These are phyloP conservation scores for Corydoras maculifer DNA, from an alignment of 2,113 vertebrate species.

Conservation along the genomic window DNA sequence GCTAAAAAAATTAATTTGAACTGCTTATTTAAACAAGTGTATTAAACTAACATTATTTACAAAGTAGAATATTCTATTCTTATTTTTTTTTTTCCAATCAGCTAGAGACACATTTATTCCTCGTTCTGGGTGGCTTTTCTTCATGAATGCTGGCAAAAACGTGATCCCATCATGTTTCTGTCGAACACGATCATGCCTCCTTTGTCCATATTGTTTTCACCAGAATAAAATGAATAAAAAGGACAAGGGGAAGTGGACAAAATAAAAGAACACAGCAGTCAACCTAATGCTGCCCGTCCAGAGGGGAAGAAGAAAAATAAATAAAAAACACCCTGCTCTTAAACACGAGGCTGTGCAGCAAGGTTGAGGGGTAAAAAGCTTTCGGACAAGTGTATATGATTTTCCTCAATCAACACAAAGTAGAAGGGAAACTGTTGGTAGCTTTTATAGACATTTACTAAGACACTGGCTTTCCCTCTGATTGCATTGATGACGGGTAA, in stretches of 20 bases:
- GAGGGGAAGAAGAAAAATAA: background rate
- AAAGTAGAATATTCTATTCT: background rate
- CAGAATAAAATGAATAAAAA: slow-evolving; percentile 43
- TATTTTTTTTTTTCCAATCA: background rate
- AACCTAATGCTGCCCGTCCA: slow-evolving; percentile 61
- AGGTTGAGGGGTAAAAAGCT: slow-evolving; percentile 51
- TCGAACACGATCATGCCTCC: slow-evolving; percentile 59
- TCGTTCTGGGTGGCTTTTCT: slow-evolving; percentile 56
- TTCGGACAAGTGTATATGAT: slow-evolving; percentile 31
- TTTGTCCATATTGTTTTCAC: slow-evolving; percentile 54
- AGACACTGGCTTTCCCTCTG: slow-evolving; percentile 18
- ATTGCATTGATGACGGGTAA: slow-evolving; percentile 25
- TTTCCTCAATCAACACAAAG: slow-evolving; percentile 39
- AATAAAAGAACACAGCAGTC: slow-evolving; percentile 51
- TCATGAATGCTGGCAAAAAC: slow-evolving; percentile 55
- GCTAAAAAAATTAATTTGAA: too few species aligned
- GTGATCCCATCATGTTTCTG: slow-evolving; percentile 65
- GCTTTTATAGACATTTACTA: slow-evolving; percentile 33
- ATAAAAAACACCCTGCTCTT: slow-evolving; percentile 30
- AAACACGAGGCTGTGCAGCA: slow-evolving; percentile 38
- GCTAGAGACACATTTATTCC: slow-evolving; percentile 63
- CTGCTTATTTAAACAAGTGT: too few species aligned
- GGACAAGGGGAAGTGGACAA: slow-evolving; percentile 48
- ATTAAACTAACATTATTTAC: too few species aligned
- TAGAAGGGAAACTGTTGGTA: slow-evolving; percentile 37